phyloP scores from a whole-genome alignment of 2,797 vertebrate species.

The Melopsittacus undulatus region DNA sequence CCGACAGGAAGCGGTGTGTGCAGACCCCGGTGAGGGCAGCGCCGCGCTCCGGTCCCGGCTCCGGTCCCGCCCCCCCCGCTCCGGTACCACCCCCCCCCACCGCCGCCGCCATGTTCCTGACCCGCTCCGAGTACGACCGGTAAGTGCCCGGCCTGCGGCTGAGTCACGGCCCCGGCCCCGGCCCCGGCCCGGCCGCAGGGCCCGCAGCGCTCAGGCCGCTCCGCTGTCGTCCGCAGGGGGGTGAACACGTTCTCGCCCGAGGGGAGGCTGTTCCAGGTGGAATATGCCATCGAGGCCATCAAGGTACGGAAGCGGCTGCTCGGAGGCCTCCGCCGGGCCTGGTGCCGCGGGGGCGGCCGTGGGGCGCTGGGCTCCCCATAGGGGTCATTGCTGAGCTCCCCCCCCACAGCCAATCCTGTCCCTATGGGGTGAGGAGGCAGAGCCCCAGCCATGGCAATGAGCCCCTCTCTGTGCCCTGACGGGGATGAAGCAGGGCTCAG shows the following conservation, averaged over 20 bases:
- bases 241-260: constrained; percentile 99
- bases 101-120: not conserved
- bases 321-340: not conserved
- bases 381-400: no score
- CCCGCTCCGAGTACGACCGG: constrained; percentile 21
- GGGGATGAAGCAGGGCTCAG: no score
- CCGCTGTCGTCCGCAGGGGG: constrained; percentile 79
- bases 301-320: constrained; percentile 79
- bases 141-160: not conserved
- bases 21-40: not conserved
- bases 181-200: not conserved
- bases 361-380: no score
- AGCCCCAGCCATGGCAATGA: no score
- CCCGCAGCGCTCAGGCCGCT: not conserved
- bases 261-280: constrained; percentile 97
- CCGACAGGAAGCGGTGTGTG: not conserved
- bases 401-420: no score
- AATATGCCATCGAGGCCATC: constrained; percentile 99
- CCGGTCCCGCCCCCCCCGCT: no score
- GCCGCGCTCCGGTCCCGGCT: not conserved
- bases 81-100: no score
- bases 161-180: not conserved
- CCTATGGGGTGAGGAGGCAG: not conserved
- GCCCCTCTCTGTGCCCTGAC: no score
- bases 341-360: no score